phyloP scores from a whole-genome alignment of 2,113 vertebrate species.

The Scolopax mira region DNA sequence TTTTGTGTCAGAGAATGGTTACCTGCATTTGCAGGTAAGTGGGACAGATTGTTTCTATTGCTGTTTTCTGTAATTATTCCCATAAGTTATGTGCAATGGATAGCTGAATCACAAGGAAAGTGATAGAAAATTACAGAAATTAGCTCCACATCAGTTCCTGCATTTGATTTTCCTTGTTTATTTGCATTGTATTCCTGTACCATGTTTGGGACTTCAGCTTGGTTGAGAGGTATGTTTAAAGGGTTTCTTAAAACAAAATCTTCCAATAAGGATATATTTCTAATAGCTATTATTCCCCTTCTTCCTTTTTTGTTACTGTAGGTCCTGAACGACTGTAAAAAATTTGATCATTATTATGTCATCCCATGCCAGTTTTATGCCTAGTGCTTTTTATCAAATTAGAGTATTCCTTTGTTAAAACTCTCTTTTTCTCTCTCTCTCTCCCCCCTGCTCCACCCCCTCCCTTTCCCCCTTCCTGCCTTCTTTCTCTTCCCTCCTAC shows the following conservation, averaged over 20 bases:
- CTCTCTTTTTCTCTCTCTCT: not conserved
- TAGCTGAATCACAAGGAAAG: not conserved
- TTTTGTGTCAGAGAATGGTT: constrained; percentile 17
- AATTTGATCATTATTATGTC: constrained; percentile 26
- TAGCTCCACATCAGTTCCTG: not conserved
- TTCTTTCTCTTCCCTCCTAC: constrained; percentile 4
- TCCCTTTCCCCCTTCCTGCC: rapidly evolving
- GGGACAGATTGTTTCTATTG: not conserved
- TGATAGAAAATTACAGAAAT: constrained; percentile 9
- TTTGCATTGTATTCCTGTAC: not conserved
- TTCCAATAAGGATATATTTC: constrained; percentile 15
- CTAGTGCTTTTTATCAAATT: constrained; percentile 33
- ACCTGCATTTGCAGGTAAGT: constrained; percentile 25
- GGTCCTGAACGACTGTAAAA: constrained; percentile 33
- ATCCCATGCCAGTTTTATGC: constrained; percentile 22
- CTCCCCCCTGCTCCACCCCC: rapidly evolving
- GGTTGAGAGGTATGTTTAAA: constrained; percentile 66
- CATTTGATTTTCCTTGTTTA: constrained; percentile 4
- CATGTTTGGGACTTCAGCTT: constrained; percentile 3
- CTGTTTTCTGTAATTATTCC: not conserved
- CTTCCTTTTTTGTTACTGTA: not conserved
- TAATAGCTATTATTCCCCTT: constrained; percentile 5
- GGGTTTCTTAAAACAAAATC: constrained; percentile 30
- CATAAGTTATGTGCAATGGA: not conserved
- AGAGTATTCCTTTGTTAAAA: constrained; percentile 55